These are phyloP conservation scores for Actinia tenebrosa DNA, from an alignment of 64 coral and sea anemone genomes.

Conservation along the genomic window DNA sequence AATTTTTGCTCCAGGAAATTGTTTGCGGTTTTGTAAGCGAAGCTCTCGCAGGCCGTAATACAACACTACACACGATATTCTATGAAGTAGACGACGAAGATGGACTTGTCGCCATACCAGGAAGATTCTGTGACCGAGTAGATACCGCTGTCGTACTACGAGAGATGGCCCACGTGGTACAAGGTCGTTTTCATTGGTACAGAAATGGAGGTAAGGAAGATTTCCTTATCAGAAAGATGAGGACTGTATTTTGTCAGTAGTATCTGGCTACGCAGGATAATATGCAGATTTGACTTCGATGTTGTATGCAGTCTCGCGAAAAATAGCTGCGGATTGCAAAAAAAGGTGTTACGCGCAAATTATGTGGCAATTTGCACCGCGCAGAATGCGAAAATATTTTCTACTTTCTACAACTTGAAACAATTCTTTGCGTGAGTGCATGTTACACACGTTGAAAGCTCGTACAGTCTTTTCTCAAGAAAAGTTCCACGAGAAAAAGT, in stretches of 20 bases:
- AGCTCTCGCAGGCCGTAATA: constrained; percentile 72
- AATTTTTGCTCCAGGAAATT: constrained; percentile 52
- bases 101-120: constrained; percentile 81
- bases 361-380: too few species aligned
- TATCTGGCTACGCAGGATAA: too few species aligned
- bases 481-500: too few species aligned
- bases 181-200: constrained; percentile 93
- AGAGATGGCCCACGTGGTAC: constrained; percentile 81
- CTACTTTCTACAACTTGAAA: too few species aligned
- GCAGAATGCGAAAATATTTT: too few species aligned
- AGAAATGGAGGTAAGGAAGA: constrained; percentile 71
- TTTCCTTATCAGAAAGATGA: neutral
- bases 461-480: too few species aligned
- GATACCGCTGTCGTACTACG: constrained; percentile 67
- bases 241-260: neutral
- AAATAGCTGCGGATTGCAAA: too few species aligned
- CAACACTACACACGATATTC: constrained; percentile 74
- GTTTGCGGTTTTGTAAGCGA: constrained; percentile 93
- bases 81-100: constrained; percentile 98
- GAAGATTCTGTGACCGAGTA: constrained; percentile 64
- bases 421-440: too few species aligned
- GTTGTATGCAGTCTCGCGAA: too few species aligned
- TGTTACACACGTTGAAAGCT: too few species aligned
- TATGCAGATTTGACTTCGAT: too few species aligned
- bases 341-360: too few species aligned